Base-by-base conservation (phyloP, 2,888 invertebrate species). In the Halictus ligatus region DNA sequence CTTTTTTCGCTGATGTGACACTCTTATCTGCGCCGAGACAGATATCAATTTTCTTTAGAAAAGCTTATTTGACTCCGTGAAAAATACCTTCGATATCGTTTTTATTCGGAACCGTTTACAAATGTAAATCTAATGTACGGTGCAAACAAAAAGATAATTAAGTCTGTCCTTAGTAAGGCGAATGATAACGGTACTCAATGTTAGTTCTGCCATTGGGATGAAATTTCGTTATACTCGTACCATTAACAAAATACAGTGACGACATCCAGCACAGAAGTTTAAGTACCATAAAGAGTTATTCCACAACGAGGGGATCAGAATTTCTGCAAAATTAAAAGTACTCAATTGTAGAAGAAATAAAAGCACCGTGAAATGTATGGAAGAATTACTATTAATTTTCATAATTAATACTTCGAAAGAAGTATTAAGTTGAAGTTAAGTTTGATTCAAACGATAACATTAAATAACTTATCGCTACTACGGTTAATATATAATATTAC, bases 21-120 rank as follows among this genome's bases (percentile, higher is more conserved):
- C n/a, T 80, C 50, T 7, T 29, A 43, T 43, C 50, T 43, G 50
- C 43, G 8, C 46, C 35, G 46, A 73, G 35, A 73, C 72, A 35
- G 21, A 43, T 64, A 80, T 67, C 74, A 80, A 80, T 80, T 80
- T 79, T 13, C 74, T 13, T 12, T 8, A 2, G 10, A 40, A 58
- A 69, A 35, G 50, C 50, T 73, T 50, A 35, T 25, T 48, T 25
- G 50, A 67, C 67, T 40, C 15, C 43, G 1, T 4, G 40, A 25
- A 15, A 43, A 77, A 43, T 54, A 25, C 5, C 8, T 7, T 6
- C 15, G 54, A 12, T 29, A 48, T 50, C 29, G 48, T 18, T 73
- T 29, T 18, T 25, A 29, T 46, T 21, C 15, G 15, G 18, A 46
- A 67, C n/a, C 74, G 67, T 50, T 69, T 58, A 46, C n/a, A 15